These are phyloP conservation scores for Drosophila parthenogenetica DNA, from an alignment of 2,888 invertebrate genomes.

Conservation along the genomic window DNA sequence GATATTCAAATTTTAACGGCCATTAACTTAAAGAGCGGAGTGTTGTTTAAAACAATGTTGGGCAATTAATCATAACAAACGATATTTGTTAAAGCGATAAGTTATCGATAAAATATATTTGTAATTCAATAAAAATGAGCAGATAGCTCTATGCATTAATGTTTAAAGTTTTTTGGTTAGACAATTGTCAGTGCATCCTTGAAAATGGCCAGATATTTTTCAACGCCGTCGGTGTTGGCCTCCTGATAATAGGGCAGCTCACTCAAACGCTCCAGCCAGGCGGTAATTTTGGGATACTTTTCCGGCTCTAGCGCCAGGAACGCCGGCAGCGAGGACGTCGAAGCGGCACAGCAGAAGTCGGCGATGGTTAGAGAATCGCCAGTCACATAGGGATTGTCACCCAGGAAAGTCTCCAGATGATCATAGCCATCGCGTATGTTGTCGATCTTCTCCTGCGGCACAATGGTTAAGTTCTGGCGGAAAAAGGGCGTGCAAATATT, in stretches of 20 bases:
- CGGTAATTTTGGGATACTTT: conserved; percentile 56
- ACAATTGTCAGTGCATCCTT: conserved; percentile 35
- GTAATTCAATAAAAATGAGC: background rate
- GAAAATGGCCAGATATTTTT: conserved; percentile 34
- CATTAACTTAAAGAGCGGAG: background rate
- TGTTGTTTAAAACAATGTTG: conserved; percentile 18
- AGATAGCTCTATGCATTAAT: background rate
- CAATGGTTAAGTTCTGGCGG: conserved; percentile 20
- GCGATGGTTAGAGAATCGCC: conserved; percentile 60
- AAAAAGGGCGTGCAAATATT: conserved; percentile 52
- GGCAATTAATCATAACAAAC: background rate
- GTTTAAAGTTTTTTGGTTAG: conserved; percentile 3
- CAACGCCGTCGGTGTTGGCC: conserved; percentile 38
- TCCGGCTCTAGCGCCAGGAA: conserved; percentile 42
- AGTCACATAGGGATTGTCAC: conserved; percentile 49
- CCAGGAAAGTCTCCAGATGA: conserved; percentile 53
- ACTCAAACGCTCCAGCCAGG: conserved; percentile 50
- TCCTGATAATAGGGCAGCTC: conserved; percentile 54
- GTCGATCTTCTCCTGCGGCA: conserved; percentile 60
- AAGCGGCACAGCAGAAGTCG: conserved; percentile 61
- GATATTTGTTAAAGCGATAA: background rate
- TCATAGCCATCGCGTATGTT: conserved; percentile 46
- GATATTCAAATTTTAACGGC: conserved; percentile 14
- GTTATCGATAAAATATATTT: conserved; percentile 35
- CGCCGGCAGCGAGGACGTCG: conserved; percentile 46